These are phyloP conservation scores for Otus scops DNA, from an alignment of 2,797 vertebrate genomes.

Conservation along the genomic window DNA sequence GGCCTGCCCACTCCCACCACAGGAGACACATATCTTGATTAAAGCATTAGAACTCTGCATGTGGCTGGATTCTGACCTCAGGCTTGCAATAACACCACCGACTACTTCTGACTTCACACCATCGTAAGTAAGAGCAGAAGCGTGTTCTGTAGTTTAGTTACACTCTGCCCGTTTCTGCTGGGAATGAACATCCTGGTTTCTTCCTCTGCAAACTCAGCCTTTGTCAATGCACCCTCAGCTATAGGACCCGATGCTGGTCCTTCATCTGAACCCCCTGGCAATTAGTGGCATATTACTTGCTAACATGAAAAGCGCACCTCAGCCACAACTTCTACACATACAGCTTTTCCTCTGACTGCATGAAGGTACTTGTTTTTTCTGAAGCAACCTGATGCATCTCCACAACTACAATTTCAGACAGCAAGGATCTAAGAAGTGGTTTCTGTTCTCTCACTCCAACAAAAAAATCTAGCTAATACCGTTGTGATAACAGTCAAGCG, in stretches of 20 bases:
- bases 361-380: not conserved
- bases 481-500: not conserved
- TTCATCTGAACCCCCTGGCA: not conserved
- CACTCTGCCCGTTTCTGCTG: not conserved
- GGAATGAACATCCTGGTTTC: not conserved
- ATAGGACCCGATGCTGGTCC: not conserved
- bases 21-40: not conserved
- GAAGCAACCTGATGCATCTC: not conserved
- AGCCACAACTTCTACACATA: not conserved
- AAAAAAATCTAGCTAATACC: not conserved
- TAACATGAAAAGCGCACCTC: not conserved
- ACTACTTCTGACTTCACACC: not conserved
- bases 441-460: slow-evolving; percentile 13
- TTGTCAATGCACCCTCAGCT: not conserved
- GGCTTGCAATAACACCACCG: not conserved
- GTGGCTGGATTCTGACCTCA: not conserved
- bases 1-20: not conserved
- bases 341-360: not conserved
- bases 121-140: not conserved
- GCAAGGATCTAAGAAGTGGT: not conserved
- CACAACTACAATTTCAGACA: not conserved
- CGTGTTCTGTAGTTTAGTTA: not conserved
- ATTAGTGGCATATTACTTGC: not conserved
- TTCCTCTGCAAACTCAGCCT: not conserved
- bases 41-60: not conserved